Base-by-base conservation (phyloP, 2,888 invertebrate species). In the Aplocera efformata region DNA sequence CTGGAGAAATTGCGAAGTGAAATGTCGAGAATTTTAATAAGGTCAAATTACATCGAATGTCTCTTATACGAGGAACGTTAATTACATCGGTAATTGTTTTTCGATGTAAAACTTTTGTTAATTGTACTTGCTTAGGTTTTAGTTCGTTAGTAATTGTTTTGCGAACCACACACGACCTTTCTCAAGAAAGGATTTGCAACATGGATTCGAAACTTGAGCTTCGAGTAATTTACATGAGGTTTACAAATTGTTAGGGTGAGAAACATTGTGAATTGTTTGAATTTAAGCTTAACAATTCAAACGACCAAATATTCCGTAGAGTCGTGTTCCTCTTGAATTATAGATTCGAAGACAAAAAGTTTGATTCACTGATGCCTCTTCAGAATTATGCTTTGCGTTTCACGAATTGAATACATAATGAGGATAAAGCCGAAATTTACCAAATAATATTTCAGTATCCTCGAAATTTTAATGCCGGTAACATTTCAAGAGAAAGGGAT, bases 391-490 rank as follows among this genome's bases (percentile, higher is more conserved):
- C 65, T 63, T 60, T 63, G 64, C 68, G 69, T 67, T 77, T 63
- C 72, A 56, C 60, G 74, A 70, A 77, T 77, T 75, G 78, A 82
- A 81, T 82, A 72, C 75, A 67, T 78, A 77, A 80, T 71, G 61
- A 60, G 58, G 43, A 43, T 56, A 53, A 58, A 41, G 32, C 41
- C 21, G n/a, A 27, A 42, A 35, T 32, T 22, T 41, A 31, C 31
- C 13, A 17, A 27, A 30, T n/a, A 22, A 25, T 26, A 21, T 29
- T 28, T 6, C 9, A 34, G 31, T 41, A 33, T 33, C 35, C 32
- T 46, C 47, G 37, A 43, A 50, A 43, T 41, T 42, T 45, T 50
- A 42, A 50, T 24, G 17, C 17, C 10, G 32, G 13, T 23, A 27
- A 25, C 30, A 34, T 25, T 24, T 33, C 32, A 44, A 35, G 32